phyloP scores from a whole-genome alignment of 2,888 invertebrate genomes.

The Pristionchus exspectatus region DNA sequence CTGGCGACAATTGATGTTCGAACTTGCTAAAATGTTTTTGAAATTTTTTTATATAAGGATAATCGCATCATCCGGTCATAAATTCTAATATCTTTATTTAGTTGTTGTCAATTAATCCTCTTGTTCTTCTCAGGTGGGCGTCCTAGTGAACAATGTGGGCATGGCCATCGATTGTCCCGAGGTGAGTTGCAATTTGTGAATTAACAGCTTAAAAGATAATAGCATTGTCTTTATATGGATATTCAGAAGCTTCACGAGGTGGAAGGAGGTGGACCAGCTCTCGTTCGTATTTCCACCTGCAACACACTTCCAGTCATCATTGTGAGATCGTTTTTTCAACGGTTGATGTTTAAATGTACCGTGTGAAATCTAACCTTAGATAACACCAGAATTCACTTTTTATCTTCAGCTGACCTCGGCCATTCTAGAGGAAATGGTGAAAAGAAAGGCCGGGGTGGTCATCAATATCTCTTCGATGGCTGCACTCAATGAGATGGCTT shows the following conservation, averaged over 20 bases:
- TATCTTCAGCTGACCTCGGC: neutral
- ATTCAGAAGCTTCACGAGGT: conserved; percentile 68
- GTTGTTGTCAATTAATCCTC: no score
- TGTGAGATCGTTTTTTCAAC: neutral
- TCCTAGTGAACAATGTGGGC: conserved; percentile 91
- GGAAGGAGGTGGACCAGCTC: conserved; percentile 70
- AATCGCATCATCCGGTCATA: no score
- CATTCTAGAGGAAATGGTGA: neutral
- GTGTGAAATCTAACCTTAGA: no score
- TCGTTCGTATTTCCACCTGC: conserved; percentile 84
- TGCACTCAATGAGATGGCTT: conserved; percentile 85
- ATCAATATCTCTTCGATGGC: conserved; percentile 92
- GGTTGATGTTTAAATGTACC: no score
- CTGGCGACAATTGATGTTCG: conserved; percentile 73
- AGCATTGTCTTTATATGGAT: neutral
- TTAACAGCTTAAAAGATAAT: no score
- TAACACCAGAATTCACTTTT: no score
- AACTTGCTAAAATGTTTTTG: no score
- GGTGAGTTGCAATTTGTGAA: no score
- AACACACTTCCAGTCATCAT: conserved; percentile 89
- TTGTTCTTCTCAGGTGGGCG: conserved; percentile 55
- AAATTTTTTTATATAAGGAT: no score
- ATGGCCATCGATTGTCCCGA: conserved; percentile 90
- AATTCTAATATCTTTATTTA: neutral
- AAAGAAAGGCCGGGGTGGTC: conserved; percentile 80